Conservation (phyloP, 2,797 vertebrate species). For the Octomys mimax region DNA sequence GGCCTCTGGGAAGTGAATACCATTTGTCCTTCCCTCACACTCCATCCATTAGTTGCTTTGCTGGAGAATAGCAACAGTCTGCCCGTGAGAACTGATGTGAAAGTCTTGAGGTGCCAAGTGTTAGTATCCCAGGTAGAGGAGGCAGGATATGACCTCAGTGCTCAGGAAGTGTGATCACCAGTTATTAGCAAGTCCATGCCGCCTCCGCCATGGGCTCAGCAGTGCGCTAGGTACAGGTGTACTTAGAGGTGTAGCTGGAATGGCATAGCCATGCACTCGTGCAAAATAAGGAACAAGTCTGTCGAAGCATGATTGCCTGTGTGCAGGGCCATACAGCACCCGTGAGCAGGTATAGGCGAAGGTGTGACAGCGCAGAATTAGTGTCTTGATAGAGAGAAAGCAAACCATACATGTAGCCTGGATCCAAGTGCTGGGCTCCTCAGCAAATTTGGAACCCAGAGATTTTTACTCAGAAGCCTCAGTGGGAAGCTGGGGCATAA, state of each 20-base stretch:
- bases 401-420: not conserved
- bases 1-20: no score
- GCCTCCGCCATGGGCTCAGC: not conserved
- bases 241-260: not conserved
- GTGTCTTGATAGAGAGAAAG: not conserved
- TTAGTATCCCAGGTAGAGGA: not conserved
- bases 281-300: not conserved
- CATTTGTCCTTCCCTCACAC: not conserved
- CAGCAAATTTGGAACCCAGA: not conserved
- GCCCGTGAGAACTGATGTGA: not conserved
- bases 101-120: not conserved
- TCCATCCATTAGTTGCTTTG: not conserved
- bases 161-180: not conserved
- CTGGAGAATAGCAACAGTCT: not conserved
- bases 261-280: not conserved
- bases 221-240: not conserved
- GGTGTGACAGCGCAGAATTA: not conserved
- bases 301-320: not conserved
- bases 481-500: not conserved
- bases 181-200: not conserved
- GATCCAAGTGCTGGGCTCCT: not conserved
- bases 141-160: not conserved
- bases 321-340: not conserved
- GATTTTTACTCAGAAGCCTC: not conserved
- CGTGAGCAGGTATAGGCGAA: not conserved